Evolutionary conservation across 2,797 vertebrate genomes (phyloP), one percentile per base, ranked within the genome.

Genomic region (Microchirus variegatus): DNA sequence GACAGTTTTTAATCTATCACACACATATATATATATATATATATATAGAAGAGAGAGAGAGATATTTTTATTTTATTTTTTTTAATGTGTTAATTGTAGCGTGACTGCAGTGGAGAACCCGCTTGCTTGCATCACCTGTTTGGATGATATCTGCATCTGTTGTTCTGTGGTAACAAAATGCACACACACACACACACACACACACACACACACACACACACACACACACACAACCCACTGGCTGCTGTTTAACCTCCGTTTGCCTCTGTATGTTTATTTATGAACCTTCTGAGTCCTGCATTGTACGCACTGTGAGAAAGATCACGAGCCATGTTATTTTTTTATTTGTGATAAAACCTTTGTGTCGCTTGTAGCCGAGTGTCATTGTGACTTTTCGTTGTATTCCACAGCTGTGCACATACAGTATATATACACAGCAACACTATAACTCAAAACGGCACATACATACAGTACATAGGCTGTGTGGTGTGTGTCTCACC

Each of bases 401-500:
- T 31, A 31, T 31, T 31, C 31, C 31, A 2, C 10, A 40, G 7
- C 36, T 9, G 11, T 46, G 41, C 43, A 36, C 46, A 14, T n/a
- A n/a, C n/a, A n/a, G n/a, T n/a, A 22, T 22, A 22, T 22, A 22
- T 11, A 41, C 1, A 11, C 40, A 14, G 40, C 31, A 16, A 44
- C 42, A 15, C 10, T n/a, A 9, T 37, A 15, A 43, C 44, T 61
- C 67, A 62, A n/a, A 47, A 72, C 37, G 6, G 57, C 61, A 51
- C 41, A 50, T 8, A 31, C 31, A 31, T 5, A 31, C 26, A 48
- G 19, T n/a, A n/a, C 22, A 22, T 16, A 59, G 51, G 64, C 53
- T 50, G 57, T 53, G 57, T 47, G 64, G 47, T 41, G 37, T 41
- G 37, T 10, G 40, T 58, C 67, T 82, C 63, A 73, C 76, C 80